Conservation (phyloP, 1,140 invertebrate species). For the Venustaconcha ellipsiformis region DNA sequence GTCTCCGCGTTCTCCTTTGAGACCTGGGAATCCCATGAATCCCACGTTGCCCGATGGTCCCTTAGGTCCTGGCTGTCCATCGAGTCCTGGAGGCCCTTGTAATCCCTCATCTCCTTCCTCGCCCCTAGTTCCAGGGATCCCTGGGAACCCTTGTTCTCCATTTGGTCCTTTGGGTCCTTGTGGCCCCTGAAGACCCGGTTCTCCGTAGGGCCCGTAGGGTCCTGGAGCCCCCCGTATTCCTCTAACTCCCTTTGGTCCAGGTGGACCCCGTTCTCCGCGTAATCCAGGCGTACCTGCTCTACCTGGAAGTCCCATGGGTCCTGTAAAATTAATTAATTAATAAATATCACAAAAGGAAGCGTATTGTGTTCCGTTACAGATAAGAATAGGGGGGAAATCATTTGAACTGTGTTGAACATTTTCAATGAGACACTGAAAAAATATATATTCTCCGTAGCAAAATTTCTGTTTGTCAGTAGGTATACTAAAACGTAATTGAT, state of each 20-base stretch:
- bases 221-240: constrained; percentile 8
- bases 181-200: neutral
- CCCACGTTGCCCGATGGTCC: neutral
- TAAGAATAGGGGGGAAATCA: too few relatives aligned
- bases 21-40: neutral
- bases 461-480: too few relatives aligned
- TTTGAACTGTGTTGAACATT: too few relatives aligned
- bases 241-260: constrained; percentile 13
- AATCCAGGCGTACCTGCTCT: neutral
- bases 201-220: neutral
- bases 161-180: constrained; percentile 8
- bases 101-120: constrained; percentile 8
- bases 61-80: neutral
- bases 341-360: too few relatives aligned
- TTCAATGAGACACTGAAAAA: too few relatives aligned
- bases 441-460: too few relatives aligned
- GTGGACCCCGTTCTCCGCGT: constrained; percentile 10
- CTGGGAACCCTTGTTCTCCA: neutral
- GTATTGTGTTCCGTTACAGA: too few relatives aligned
- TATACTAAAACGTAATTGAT: too few relatives aligned
- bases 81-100: constrained; percentile 3
- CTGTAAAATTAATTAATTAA: neutral
- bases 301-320: constrained; percentile 4
- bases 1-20: neutral
- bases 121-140: constrained; percentile 1